Evolutionary conservation across 1,140 invertebrate genomes (phyloP).

Genomic region (Calosoma granatense): DNA sequence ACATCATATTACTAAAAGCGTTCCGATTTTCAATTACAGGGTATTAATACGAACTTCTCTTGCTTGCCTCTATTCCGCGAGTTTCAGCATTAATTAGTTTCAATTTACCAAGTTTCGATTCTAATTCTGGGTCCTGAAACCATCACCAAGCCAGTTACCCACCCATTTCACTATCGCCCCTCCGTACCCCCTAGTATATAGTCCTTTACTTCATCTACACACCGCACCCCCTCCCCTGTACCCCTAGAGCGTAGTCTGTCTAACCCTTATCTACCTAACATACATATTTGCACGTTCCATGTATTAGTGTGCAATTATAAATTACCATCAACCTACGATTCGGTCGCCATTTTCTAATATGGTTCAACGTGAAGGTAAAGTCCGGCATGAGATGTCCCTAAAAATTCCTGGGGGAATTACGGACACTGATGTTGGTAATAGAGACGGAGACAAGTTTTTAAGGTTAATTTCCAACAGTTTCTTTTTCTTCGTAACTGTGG

Average conservation of each 20-base stretch:
- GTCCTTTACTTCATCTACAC: too few species aligned
- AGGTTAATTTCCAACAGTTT: too few species aligned
- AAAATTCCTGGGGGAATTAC: neutral
- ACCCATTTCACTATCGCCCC: neutral
- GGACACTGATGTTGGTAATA: neutral
- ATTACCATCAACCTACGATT: too few species aligned
- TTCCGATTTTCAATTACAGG: conserved; percentile 1
- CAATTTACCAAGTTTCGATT: conserved; percentile 9
- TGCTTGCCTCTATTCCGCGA: neutral
- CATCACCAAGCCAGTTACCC: neutral
- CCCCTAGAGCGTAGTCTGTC: too few species aligned
- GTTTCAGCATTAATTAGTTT: conserved; percentile 6
- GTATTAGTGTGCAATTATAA: too few species aligned
- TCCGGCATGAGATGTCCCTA: neutral
- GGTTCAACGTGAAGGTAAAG: too few species aligned
- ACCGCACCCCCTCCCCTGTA: too few species aligned
- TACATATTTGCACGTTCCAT: too few species aligned
- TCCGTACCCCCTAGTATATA: too few species aligned
- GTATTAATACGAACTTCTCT: neutral
- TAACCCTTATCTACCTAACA: too few species aligned
- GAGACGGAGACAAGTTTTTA: neutral
- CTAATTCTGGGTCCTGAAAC: neutral
- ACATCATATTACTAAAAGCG: neutral
- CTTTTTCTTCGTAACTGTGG: too few species aligned
- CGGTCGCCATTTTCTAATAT: too few species aligned